Conservation (phyloP, 2,797 vertebrate species). For the Pangasius larnaudii region DNA sequence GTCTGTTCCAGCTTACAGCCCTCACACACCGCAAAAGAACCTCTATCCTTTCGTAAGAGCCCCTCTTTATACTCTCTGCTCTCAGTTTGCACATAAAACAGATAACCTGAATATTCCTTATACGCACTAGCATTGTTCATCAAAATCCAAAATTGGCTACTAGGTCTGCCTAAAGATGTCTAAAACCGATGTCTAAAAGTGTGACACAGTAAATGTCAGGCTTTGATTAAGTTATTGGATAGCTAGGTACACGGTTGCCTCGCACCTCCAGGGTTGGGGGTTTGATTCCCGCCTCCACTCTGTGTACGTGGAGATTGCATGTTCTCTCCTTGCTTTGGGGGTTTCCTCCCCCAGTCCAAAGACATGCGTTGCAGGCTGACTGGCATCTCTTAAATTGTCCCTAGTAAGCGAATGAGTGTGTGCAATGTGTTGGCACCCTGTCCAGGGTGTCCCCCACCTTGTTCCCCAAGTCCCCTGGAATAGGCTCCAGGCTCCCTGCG, state of each 20-base stretch:
- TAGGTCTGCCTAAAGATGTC: neutral
- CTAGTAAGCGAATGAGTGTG: too few relatives aligned
- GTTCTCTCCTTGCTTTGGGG: too few relatives aligned
- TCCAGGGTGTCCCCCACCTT: too few relatives aligned
- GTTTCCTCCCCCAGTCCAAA: too few relatives aligned
- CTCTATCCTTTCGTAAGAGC: constrained; percentile 42
- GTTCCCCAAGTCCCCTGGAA: too few relatives aligned
- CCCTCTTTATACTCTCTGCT: neutral
- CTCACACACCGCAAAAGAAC: constrained; percentile 29
- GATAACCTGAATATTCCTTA: neutral
- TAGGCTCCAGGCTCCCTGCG: too few relatives aligned
- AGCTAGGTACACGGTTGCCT: neutral
- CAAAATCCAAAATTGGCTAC: neutral
- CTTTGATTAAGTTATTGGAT: neutral
- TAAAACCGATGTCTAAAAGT: neutral
- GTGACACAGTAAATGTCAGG: neutral
- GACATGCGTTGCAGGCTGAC: too few relatives aligned
- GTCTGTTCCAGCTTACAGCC: constrained; percentile 44
- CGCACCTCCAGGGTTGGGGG: too few relatives aligned
- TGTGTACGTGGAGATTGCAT: too few relatives aligned
- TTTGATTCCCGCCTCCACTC: too few relatives aligned
- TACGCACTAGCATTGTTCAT: neutral
- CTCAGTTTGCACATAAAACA: neutral
- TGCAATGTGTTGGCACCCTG: too few relatives aligned
- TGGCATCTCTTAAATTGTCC: too few relatives aligned